A percentile compares a stretch with the other conserved stretches of the same genome.
phyloP scores from a whole-genome alignment of 2,113 vertebrate species.

The Alectura lathami region DNA sequence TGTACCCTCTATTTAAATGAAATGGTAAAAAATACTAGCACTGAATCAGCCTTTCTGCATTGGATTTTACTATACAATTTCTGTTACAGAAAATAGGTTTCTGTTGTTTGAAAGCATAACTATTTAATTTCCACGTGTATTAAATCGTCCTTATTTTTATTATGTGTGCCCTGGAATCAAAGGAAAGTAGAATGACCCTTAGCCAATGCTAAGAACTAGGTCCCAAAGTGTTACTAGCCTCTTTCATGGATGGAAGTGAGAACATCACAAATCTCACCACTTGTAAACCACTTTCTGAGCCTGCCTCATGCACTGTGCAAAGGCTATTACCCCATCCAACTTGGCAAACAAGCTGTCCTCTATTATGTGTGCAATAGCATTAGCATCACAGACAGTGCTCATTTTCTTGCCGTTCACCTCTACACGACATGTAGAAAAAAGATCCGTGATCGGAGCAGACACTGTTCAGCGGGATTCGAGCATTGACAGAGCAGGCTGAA shows the following conservation, averaged over 20 bases:
- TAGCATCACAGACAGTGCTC: conserved; percentile 27
- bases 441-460: neutral
- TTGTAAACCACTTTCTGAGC: neutral
- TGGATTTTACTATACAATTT: neutral
- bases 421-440: conserved; percentile 37
- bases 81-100: neutral
- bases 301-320: neutral
- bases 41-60: neutral
- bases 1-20: neutral
- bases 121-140: neutral
- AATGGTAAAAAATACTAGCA: neutral
- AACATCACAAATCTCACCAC: neutral
- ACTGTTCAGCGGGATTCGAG: neutral
- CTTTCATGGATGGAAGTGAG: neutral
- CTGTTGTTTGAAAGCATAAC: neutral
- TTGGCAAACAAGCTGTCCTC: conserved; percentile 2
- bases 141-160: neutral
- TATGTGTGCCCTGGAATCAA: neutral
- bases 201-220: neutral
- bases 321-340: neutral
- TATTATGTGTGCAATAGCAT: conserved; percentile 34
- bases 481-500: conserved; percentile 14
- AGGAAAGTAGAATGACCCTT: neutral
- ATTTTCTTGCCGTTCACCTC: conserved; percentile 21
- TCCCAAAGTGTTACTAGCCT: neutral